These are phyloP conservation scores for Amblyjoppa proteus DNA, from an alignment of 2,888 invertebrate genomes.

Conservation along the genomic window DNA sequence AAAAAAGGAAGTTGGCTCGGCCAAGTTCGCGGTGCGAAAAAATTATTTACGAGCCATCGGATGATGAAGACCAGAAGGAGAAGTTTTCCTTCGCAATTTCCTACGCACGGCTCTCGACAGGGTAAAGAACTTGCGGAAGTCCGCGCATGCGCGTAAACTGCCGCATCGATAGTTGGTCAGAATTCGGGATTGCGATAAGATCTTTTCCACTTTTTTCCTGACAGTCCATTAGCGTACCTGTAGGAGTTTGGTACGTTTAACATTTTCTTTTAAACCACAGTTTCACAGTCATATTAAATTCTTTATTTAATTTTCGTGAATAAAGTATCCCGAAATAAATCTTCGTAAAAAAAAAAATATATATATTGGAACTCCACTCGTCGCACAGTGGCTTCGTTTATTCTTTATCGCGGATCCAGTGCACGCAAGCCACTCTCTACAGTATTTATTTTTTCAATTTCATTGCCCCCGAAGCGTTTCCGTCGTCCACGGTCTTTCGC, in stretches of 20 bases:
- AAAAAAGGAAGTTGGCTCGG: neutral
- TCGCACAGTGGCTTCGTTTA: neutral
- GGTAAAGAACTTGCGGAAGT: conserved; percentile 6
- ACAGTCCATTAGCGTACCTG: too few species aligned
- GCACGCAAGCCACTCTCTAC: neutral
- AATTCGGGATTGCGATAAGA: conserved; percentile 14
- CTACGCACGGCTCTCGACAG: conserved; percentile 31
- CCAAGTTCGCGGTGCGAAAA: neutral
- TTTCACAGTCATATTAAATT: too few species aligned
- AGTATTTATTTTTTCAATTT: conserved; percentile 41
- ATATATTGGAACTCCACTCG: neutral
- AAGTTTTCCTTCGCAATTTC: conserved; percentile 54
- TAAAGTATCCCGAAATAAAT: too few species aligned
- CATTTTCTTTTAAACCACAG: too few species aligned
- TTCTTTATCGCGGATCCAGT: neutral
- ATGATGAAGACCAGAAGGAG: conserved; percentile 21
- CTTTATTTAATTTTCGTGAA: too few species aligned
- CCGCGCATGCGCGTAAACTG: neutral
- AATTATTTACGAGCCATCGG: conserved; percentile 56
- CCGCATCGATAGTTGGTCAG: conserved; percentile 26
- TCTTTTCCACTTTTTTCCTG: too few species aligned
- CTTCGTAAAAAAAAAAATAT: too few species aligned
- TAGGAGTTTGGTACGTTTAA: too few species aligned
- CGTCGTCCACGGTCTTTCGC: conserved; percentile 17
- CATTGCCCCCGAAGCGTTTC: conserved; percentile 35